Base-by-base conservation (phyloP, 2,797 vertebrate genomes). In the Rhinophrynus dorsalis region DNA sequence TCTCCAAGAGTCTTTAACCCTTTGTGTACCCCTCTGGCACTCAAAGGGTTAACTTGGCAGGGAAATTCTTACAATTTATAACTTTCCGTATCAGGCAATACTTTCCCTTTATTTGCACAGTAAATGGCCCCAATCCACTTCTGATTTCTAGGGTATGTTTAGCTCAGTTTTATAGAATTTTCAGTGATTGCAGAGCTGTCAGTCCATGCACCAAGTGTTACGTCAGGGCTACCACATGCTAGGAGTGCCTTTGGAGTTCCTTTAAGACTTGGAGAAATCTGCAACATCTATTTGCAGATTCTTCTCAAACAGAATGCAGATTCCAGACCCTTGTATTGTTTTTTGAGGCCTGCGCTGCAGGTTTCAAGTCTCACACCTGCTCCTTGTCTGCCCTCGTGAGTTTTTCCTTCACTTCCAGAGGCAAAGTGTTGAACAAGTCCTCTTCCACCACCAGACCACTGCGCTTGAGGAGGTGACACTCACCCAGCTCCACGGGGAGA, bases 311-410 rank as follows among this genome's bases (percentile, higher is more conserved):
- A 3, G 35, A 3, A 12, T 6, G 11, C 6, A 12, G 35, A 37
- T 5, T 3, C 35, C 11, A 3, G 35, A 3, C 35, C 35, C 5
- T 44, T 44, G 29, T 4, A 30, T 4, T 4, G 29, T 20, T 15
- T 15, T 38, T 38, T 13, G 11, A 40, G 37, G 13, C 37, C 12
- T n/a, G n/a, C n/a, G n/a, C n/a, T n/a, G 30, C 11, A 8, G 2
- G 20, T 47, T 13, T 27, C 12, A 23, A 17, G 23, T 7, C 30
- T 98, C 88, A 98, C 44, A 88, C 92, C 76, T 93, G 93, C 67
- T 99, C 97, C 81, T 99, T 99, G 84, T 99, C 96, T 0, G 87
- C 88, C 82, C 95, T 92, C 93, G 95, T 96, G 21, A 99, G 86
- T 50, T 94, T 91, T 60, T 98, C 96, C 81, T 98, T 99, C 71